A percentile compares a stretch with the other conserved stretches of the same genome.
Conservation (phyloP, 2,113 vertebrate genomes). For the Pomatostomus ruficeps region DNA sequence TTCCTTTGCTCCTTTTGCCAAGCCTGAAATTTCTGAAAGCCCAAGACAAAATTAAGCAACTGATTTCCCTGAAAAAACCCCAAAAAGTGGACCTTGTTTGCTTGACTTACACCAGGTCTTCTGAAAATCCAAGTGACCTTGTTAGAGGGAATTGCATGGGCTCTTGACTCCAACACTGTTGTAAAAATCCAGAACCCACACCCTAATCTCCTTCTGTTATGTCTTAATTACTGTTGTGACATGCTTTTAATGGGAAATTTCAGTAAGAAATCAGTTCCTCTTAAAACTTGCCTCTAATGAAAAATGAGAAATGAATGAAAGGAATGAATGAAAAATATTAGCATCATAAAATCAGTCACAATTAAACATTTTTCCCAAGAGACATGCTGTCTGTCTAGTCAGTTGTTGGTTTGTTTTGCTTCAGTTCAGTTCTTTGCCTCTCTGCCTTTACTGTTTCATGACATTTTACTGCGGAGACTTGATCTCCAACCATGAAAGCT, state of each 20-base stretch:
- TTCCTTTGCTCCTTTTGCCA: not conserved
- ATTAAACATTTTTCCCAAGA: not conserved
- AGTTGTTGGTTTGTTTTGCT: not conserved
- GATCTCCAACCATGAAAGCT: conserved; percentile 6
- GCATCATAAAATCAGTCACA: not conserved
- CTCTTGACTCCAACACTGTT: not conserved
- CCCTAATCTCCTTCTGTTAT: not conserved
- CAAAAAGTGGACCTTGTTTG: not conserved
- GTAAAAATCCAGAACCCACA: not conserved
- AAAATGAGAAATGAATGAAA: not conserved
- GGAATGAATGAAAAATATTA: not conserved
- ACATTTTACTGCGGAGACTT: not conserved
- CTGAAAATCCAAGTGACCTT: not conserved
- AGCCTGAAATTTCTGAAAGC: not conserved
- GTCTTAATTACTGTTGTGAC: not conserved
- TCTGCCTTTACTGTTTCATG: not conserved
- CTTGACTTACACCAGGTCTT: not conserved
- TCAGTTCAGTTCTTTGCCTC: not conserved
- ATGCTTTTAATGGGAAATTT: not conserved
- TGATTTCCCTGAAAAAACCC: not conserved
- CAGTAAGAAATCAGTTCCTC: not conserved
- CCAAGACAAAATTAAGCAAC: not conserved
- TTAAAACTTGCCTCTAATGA: not conserved
- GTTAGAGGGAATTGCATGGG: not conserved
- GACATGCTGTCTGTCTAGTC: not conserved